phyloP scores from a whole-genome alignment of 2,888 invertebrate species.

The Laothoe populi region DNA sequence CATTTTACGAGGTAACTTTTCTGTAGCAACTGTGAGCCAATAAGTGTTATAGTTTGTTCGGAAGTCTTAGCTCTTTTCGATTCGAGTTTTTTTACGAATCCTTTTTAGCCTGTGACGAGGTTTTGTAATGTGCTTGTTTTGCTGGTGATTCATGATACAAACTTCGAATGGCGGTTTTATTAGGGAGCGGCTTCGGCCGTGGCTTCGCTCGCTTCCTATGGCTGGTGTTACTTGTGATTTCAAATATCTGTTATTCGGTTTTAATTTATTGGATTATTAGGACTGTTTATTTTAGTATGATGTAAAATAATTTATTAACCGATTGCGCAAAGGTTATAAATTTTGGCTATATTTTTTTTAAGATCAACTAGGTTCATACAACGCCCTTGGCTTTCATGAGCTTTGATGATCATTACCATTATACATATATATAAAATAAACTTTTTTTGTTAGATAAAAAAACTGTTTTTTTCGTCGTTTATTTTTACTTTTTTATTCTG shows the following conservation, averaged over 20 bases:
- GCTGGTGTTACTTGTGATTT: background rate
- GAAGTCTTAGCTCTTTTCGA: conserved; percentile 26
- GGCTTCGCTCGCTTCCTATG: background rate
- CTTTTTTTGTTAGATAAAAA: too few species aligned
- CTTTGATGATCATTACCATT: too few species aligned
- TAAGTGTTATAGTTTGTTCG: conserved; percentile 27
- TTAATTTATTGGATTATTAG: too few species aligned
- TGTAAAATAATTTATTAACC: too few species aligned
- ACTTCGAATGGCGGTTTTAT: conserved; percentile 5
- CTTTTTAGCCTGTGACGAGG: conserved; percentile 23
- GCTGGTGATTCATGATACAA: conserved; percentile 4
- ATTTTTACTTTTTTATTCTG: too few species aligned
- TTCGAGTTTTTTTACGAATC: conserved; percentile 30
- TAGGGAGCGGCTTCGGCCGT: background rate
- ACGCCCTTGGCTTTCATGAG: too few species aligned
- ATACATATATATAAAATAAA: too few species aligned
- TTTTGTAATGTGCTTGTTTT: conserved; percentile 28
- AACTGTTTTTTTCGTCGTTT: too few species aligned
- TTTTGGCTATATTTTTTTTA: too few species aligned
- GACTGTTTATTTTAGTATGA: too few species aligned
- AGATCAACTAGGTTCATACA: too few species aligned
- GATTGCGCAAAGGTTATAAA: too few species aligned
- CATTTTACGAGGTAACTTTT: conserved; percentile 21
- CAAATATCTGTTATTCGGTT: background rate
- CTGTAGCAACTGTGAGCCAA: conserved; percentile 10